Percentiles rank a stretch among this genome's conserved stretches.
phyloP scores from a whole-genome alignment of 2,113 vertebrate genomes.

The Microcebus ravelobensis region DNA sequence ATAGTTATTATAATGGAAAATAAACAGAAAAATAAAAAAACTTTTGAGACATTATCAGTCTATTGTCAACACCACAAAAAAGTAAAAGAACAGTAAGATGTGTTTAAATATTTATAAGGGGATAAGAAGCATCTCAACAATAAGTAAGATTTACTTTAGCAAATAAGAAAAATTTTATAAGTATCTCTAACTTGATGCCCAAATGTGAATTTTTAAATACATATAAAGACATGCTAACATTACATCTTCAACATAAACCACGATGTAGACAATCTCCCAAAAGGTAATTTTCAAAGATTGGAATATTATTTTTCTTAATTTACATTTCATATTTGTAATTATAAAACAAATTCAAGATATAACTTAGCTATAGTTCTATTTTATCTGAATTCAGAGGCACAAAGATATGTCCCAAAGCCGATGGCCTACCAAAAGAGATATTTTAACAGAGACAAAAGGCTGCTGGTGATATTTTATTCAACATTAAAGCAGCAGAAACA shows the following conservation, averaged over 20 bases:
- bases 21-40: neutral
- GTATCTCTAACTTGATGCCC: neutral
- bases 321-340: neutral
- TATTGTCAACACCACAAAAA: neutral
- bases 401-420: neutral
- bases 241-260: neutral
- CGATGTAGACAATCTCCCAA: neutral
- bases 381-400: constrained; percentile 29
- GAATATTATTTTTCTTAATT: constrained; percentile 17
- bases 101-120: neutral
- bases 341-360: neutral
- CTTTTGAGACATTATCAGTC: neutral
- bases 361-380: neutral
- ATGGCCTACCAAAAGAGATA: neutral
- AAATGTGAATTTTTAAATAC: constrained; percentile 1
- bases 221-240: neutral
- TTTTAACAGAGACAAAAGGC: neutral
- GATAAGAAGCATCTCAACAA: neutral
- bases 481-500: neutral
- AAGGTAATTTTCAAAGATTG: constrained; percentile 26
- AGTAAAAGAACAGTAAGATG: neutral
- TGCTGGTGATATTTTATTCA: neutral
- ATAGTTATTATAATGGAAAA: neutral
- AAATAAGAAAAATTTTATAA: constrained; percentile 34
- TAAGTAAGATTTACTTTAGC: neutral